phyloP scores from a whole-genome alignment of 1,140 invertebrate genomes.

The Zaprionus taronus region DNA sequence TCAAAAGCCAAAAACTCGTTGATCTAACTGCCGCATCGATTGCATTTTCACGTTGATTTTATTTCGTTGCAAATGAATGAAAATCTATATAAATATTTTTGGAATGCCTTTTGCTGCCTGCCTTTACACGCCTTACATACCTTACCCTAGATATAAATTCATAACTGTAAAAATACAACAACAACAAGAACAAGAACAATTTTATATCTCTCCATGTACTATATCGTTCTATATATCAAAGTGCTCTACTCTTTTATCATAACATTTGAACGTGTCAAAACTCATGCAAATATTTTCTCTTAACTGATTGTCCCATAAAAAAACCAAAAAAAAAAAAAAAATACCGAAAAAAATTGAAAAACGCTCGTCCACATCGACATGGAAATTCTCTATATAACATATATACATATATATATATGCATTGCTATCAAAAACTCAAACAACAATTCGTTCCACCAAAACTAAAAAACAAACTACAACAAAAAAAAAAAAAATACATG shows the following conservation, averaged over 20 bases:
- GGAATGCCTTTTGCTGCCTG: conserved; percentile 46
- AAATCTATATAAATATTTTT: conserved; percentile 27
- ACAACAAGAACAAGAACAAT: conserved; percentile 35
- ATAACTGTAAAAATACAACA: conserved; percentile 27
- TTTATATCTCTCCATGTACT: conserved; percentile 19
- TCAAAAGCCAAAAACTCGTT: conserved; percentile 24
- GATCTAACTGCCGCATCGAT: conserved; percentile 37
- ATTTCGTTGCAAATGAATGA: conserved; percentile 29
- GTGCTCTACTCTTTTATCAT: conserved; percentile 55
- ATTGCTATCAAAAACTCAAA: conserved; percentile 54
- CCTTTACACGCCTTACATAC: conserved; percentile 38
- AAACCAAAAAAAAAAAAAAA: conserved; percentile 42
- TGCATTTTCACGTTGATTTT: conserved; percentile 47
- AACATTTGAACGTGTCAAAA: conserved; percentile 71
- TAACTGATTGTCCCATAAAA: conserved; percentile 70
- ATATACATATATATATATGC: conserved; percentile 40
- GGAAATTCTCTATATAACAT: conserved; percentile 54
- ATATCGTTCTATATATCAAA: conserved; percentile 19
- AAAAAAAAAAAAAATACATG: conserved; percentile 21
- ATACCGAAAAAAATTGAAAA: conserved; percentile 49
- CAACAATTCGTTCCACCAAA: conserved; percentile 47
- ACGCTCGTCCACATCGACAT: conserved; percentile 65
- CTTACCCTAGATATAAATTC: conserved; percentile 8
- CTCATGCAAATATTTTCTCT: conserved; percentile 69
- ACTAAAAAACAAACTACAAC: conserved; percentile 48